A percentile compares a stretch with the other conserved stretches of the same genome.
These are phyloP conservation scores for Chrysolina americana DNA, from an alignment of 2,888 invertebrate genomes.

Conservation along the genomic window DNA sequence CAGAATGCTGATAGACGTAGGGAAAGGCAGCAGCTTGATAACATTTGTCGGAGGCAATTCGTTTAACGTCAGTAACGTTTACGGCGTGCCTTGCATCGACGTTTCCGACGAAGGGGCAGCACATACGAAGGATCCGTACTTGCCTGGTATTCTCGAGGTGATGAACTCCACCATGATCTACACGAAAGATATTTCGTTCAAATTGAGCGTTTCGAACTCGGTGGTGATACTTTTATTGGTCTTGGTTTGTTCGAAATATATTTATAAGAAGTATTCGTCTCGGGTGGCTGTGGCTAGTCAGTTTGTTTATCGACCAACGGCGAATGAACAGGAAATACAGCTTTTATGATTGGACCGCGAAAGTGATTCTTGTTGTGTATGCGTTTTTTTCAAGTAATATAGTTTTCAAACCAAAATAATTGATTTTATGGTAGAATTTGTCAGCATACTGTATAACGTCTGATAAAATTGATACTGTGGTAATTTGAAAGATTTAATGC, in stretches of 20 bases:
- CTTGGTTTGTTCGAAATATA: conserved; percentile 28
- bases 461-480: too few species aligned
- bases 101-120: not conserved
- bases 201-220: conserved; percentile 32
- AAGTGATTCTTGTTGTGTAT: too few species aligned
- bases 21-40: conserved; percentile 26
- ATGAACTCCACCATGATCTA: conserved; percentile 27
- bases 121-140: not conserved
- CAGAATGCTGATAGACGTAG: conserved; percentile 32
- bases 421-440: too few species aligned
- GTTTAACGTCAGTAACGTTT: conserved; percentile 45
- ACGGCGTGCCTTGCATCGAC: conserved; percentile 42
- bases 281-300: conserved; percentile 31
- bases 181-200: conserved; percentile 30
- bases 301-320: conserved; percentile 40
- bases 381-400: too few species aligned
- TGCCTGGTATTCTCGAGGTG: conserved; percentile 18
- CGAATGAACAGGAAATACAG: conserved; percentile 43
- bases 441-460: too few species aligned
- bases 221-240: conserved; percentile 30
- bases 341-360: conserved; percentile 28
- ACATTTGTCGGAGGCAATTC: conserved; percentile 25
- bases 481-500: too few species aligned
- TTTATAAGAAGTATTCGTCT: conserved; percentile 35
- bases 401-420: too few species aligned